These are phyloP conservation scores for Desoria tigrina DNA, from an alignment of 2,888 invertebrate species.

Conservation along the genomic window DNA sequence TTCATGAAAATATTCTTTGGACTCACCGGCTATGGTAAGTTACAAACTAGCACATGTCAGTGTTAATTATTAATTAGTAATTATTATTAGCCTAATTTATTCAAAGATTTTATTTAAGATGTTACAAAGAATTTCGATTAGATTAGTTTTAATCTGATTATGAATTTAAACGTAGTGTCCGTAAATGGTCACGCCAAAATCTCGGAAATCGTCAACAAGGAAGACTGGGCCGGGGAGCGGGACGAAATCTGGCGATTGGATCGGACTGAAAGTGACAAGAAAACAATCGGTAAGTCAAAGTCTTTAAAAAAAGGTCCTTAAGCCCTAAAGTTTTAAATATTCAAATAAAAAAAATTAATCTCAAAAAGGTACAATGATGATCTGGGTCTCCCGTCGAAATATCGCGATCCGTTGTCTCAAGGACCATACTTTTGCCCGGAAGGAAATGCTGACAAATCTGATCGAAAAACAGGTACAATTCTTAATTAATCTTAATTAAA, in stretches of 20 bases:
- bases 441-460: neutral
- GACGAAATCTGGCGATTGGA: slow-evolving; percentile 29
- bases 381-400: slow-evolving; percentile 13
- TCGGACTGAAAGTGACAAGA: slow-evolving; percentile 11
- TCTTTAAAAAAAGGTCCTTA: too few species aligned
- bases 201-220: slow-evolving; percentile 18
- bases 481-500: too few species aligned
- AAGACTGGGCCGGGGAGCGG: slow-evolving; percentile 33
- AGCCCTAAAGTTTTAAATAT: neutral
- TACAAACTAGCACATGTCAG: too few species aligned
- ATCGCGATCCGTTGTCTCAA: slow-evolving; percentile 8
- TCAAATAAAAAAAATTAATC: too few species aligned
- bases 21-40: slow-evolving; percentile 24
- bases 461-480: slow-evolving; percentile 10
- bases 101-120: neutral
- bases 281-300: slow-evolving; percentile 1
- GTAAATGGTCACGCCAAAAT: slow-evolving; percentile 19
- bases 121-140: too few species aligned
- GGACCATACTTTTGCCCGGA: neutral
- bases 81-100: too few species aligned
- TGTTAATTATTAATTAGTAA: too few species aligned
- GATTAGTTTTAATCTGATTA: slow-evolving; percentile 7
- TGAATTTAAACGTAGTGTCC: neutral
- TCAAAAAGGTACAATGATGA: neutral
- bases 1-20: slow-evolving; percentile 30